Evolutionary conservation across 2,113 vertebrate genomes (phyloP).

Genomic region (Gambusia holbrooki): DNA sequence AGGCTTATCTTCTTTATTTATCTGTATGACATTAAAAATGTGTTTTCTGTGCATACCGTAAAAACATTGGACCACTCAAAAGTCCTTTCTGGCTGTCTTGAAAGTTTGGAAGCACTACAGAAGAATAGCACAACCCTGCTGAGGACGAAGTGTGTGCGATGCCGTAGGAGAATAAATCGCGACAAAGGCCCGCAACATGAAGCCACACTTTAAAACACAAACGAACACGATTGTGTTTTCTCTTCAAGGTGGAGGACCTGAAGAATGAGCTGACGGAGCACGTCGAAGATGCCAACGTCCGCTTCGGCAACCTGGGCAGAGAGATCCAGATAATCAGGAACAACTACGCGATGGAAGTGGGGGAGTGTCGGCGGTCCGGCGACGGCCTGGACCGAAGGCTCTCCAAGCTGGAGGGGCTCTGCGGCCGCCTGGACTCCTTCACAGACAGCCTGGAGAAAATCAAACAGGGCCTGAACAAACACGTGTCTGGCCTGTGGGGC

Average conservation of each 20-base stretch:
- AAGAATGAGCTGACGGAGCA: slow-evolving; percentile 81
- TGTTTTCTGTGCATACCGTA: background rate
- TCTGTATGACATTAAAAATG: background rate
- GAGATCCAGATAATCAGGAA: slow-evolving; percentile 75
- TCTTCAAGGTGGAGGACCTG: slow-evolving; percentile 79
- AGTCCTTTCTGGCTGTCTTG: background rate
- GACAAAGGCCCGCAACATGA: background rate
- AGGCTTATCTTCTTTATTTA: background rate
- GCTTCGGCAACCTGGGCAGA: slow-evolving; percentile 72
- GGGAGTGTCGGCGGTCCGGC: slow-evolving; percentile 73
- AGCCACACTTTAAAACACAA: background rate
- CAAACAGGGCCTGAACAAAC: slow-evolving; percentile 85
- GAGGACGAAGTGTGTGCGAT: background rate
- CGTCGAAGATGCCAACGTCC: slow-evolving; percentile 75
- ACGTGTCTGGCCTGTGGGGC: slow-evolving; percentile 88
- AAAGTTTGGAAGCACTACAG: background rate
- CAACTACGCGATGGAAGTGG: slow-evolving; percentile 74
- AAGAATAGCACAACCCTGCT: background rate
- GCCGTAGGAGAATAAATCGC: background rate
- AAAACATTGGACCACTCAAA: background rate
- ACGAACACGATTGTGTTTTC: slow-evolving; percentile 21
- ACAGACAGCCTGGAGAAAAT: slow-evolving; percentile 83
- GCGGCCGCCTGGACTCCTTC: slow-evolving; percentile 82
- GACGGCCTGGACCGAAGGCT: slow-evolving; percentile 82
- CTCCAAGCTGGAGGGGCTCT: slow-evolving; percentile 86